Conservation (phyloP, 2,113 vertebrate genomes). For the Gavia stellata region DNA sequence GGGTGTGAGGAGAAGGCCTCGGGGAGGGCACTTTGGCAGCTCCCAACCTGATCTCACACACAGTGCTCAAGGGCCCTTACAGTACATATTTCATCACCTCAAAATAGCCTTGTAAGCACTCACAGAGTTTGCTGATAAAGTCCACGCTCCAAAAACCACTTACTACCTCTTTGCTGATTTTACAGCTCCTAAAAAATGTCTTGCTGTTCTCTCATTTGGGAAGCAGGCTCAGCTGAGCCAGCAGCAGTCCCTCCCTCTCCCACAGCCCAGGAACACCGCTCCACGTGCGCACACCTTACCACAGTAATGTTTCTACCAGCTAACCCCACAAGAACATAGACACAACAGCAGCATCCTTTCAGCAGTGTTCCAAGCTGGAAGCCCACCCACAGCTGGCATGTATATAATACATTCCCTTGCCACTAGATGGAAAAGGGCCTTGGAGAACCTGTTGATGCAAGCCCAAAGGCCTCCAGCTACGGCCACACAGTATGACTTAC, state of each 20-base stretch:
- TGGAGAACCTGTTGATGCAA: background rate
- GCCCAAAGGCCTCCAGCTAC: background rate
- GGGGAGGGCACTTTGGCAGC: background rate
- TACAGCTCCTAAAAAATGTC: background rate
- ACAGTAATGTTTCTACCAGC: fast-evolving
- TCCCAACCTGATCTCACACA: background rate
- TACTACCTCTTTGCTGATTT: background rate
- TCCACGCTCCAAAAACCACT: background rate
- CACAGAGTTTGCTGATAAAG: background rate
- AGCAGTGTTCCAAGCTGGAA: background rate
- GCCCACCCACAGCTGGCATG: fast-evolving
- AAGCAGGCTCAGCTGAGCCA: background rate
- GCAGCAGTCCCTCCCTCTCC: background rate
- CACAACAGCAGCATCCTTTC: background rate
- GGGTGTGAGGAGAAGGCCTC: background rate
- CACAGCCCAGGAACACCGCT: background rate
- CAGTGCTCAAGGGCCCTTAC: background rate
- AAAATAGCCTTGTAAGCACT: background rate
- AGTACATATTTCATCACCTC: background rate
- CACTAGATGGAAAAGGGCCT: background rate
- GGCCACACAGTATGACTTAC: too few species aligned
- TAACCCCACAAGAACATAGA: background rate
- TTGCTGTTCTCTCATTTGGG: background rate
- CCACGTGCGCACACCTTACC: background rate
- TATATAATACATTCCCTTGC: background rate